Conservation (phyloP, 2,113 vertebrate species). For the Aramus guarauna region DNA sequence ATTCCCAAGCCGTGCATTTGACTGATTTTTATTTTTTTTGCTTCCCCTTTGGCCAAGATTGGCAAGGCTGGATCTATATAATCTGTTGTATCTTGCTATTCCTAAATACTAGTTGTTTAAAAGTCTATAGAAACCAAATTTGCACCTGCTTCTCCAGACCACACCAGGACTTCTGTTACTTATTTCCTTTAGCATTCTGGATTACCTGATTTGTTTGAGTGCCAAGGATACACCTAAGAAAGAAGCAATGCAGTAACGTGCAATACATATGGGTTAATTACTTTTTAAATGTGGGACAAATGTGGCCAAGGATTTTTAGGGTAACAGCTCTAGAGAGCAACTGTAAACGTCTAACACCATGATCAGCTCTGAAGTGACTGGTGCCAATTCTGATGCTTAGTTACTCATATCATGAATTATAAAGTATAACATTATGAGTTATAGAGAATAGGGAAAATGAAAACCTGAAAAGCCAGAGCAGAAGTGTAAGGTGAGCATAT, state of each 20-base stretch:
- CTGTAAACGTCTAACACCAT: neutral
- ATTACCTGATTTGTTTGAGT: neutral
- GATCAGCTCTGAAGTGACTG: neutral
- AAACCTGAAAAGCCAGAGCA: neutral
- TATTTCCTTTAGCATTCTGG: neutral
- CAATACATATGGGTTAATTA: neutral
- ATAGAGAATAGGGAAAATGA: neutral
- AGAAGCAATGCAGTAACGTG: neutral
- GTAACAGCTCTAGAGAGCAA: neutral
- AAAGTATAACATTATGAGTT: neutral
- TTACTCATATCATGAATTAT: rapidly evolving
- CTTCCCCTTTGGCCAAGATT: neutral
- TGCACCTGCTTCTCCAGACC: neutral
- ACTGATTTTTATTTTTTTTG: neutral
- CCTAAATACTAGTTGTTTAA: neutral
- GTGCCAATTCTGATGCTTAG: neutral
- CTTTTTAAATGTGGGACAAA: neutral
- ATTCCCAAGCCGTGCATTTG: neutral
- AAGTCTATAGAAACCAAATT: neutral
- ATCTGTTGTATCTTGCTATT: neutral
- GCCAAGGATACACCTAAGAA: neutral
- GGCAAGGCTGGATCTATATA: neutral
- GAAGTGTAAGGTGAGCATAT: neutral
- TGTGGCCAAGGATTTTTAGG: neutral
- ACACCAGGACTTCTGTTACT: neutral